Percentiles rank a stretch among this genome's conserved stretches.
Conservation (phyloP, 2,797 vertebrate genomes). For the Enteromius viviparus region DNA sequence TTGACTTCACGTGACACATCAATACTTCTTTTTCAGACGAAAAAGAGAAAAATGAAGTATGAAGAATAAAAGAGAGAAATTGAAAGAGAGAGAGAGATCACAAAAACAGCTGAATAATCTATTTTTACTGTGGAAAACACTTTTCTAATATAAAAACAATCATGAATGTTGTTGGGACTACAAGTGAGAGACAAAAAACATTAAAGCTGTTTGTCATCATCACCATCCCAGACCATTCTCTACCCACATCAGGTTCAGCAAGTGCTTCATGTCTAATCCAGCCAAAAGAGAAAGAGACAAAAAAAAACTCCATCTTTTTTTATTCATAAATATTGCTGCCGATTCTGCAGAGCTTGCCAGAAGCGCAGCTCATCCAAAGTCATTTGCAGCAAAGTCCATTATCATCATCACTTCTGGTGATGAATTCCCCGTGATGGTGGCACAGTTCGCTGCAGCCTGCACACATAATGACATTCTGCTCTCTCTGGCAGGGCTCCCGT, state of each 20-base stretch:
- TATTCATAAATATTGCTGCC: constrained; percentile 69
- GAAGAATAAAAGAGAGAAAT: not conserved
- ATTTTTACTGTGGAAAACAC: constrained; percentile 10
- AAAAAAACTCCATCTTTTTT: constrained; percentile 54
- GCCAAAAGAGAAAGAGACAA: not conserved
- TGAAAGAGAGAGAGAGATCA: not conserved
- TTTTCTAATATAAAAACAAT: not conserved
- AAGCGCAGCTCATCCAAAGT: constrained; percentile 83
- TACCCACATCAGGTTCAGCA: constrained; percentile 4
- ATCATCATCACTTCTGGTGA: constrained; percentile 84
- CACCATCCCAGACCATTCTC: constrained; percentile 10
- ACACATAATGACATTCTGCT: constrained; percentile 92
- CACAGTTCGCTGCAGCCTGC: constrained; percentile 80
- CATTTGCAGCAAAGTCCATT: constrained; percentile 91
- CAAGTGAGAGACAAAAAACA: constrained; percentile 5
- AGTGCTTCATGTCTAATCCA: constrained; percentile 30
- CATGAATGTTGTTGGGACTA: not conserved
- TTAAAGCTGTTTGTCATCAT: constrained; percentile 36
- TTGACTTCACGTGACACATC: not conserved
- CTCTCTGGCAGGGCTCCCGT: constrained; percentile 84
- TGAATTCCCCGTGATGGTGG: constrained; percentile 86
- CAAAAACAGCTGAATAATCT: not conserved
- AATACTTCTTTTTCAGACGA: not conserved
- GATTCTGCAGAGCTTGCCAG: constrained; percentile 77
- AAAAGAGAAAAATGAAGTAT: not conserved